Conservation (phyloP, 2,797 vertebrate species). For the Scolopax rusticola region DNA sequence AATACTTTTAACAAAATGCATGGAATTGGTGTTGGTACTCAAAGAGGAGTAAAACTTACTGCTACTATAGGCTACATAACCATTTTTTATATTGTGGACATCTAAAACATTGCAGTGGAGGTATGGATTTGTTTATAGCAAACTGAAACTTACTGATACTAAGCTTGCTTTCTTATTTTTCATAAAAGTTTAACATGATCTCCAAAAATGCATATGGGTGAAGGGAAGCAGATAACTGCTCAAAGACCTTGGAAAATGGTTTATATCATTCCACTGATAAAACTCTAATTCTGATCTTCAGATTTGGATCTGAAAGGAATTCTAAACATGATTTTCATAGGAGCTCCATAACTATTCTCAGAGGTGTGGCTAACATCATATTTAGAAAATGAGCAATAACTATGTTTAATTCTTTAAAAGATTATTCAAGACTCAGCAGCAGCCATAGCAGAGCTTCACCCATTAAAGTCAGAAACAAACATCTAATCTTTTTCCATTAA, state of each 20-base stretch:
- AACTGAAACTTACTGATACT: background rate
- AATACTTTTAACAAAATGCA: background rate
- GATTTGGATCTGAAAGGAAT: background rate
- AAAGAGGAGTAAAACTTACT: background rate
- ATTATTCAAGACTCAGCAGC: background rate
- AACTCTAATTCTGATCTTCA: background rate
- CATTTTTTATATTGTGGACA: background rate
- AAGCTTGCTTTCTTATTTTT: background rate
- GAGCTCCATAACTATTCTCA: background rate
- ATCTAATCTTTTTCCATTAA: background rate
- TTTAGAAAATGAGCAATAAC: background rate
- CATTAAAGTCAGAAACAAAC: background rate
- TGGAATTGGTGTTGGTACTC: background rate
- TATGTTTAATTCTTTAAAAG: background rate
- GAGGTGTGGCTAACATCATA: background rate
- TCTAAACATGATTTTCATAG: background rate
- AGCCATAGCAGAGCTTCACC: background rate
- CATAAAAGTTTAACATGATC: background rate
- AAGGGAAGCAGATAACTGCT: background rate
- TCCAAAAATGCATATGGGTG: background rate
- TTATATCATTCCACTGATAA: background rate
- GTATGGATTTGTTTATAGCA: background rate
- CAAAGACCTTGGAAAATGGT: background rate
- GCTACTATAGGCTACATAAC: background rate
- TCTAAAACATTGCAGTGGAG: background rate